Percentiles rank a stretch among this genome's conserved stretches.
phyloP scores from a whole-genome alignment of 37 sponge, comb jelly and placozoan genomes.

The Theonella swinhoei region DNA sequence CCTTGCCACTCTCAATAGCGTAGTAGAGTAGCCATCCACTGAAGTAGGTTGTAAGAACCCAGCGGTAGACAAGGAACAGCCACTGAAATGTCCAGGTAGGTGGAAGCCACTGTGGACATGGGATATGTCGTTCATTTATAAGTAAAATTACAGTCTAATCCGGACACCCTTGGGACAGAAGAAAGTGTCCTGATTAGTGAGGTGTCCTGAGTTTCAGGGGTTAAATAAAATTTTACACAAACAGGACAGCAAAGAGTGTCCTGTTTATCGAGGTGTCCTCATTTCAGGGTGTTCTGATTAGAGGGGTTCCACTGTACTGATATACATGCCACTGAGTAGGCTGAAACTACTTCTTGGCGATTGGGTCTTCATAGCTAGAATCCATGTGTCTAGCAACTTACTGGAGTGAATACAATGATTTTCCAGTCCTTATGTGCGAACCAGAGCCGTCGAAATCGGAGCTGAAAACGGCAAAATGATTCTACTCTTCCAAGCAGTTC shows the following conservation, averaged over 20 bases:
- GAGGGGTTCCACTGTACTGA: no score
- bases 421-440: conserved; percentile 36
- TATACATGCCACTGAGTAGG: no score
- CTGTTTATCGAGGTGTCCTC: no score
- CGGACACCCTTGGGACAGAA: no score
- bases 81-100: conserved; percentile 28
- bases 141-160: background rate
- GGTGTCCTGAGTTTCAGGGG: no score
- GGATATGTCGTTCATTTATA: background rate
- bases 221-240: no score
- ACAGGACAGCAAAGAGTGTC: no score
- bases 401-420: conserved; percentile 35
- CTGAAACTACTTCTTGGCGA: no score
- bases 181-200: no score
- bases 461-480: background rate
- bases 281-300: no score
- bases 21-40: conserved; percentile 34
- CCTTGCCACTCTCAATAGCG: background rate
- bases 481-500: background rate
- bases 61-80: conserved; percentile 46
- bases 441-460: conserved; percentile 21
- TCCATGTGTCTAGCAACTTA: conserved; percentile 20
- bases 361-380: no score
- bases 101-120: conserved; percentile 54
- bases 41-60: conserved; percentile 47